phyloP scores from a whole-genome alignment of 2,113 vertebrate species.

The Todiramphus saurophagus region DNA sequence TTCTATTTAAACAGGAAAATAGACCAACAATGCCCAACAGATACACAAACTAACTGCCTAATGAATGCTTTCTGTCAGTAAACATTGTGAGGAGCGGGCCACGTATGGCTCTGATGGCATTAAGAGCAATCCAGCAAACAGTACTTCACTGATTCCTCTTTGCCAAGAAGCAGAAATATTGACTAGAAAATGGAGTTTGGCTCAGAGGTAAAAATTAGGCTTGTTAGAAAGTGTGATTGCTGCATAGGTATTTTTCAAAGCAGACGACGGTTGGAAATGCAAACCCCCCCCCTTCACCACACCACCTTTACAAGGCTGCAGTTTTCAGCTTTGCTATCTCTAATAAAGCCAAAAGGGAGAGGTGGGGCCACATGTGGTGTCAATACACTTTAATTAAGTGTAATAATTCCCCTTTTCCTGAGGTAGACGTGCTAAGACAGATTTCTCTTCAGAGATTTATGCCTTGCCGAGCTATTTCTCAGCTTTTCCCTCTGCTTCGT shows the following conservation, averaged over 20 bases:
- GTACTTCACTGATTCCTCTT: not conserved
- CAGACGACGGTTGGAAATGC: not conserved
- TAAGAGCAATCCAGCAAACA: not conserved
- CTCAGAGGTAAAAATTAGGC: not conserved
- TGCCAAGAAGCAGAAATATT: not conserved
- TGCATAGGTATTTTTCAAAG: not conserved
- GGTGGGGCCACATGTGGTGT: slow-evolving; percentile 84
- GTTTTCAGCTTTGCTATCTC: slow-evolving; percentile 67
- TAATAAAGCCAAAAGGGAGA: slow-evolving; percentile 71
- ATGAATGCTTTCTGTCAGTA: not conserved
- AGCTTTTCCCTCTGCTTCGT: not conserved
- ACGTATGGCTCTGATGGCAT: not conserved
- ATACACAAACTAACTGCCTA: not conserved
- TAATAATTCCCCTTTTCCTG: slow-evolving; percentile 87
- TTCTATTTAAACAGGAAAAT: not conserved
- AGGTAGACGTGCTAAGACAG: slow-evolving; percentile 77
- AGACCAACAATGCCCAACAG: not conserved
- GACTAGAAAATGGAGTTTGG: not conserved
- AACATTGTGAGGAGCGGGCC: not conserved
- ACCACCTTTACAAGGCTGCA: not conserved
- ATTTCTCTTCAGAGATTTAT: slow-evolving; percentile 70
- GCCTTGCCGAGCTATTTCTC: not conserved
- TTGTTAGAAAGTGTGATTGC: slow-evolving; percentile 2
- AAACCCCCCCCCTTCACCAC: not conserved
- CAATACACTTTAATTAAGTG: slow-evolving; percentile 90